phyloP scores from a whole-genome alignment of 2,113 vertebrate genomes.

The Zosterops japonicus region DNA sequence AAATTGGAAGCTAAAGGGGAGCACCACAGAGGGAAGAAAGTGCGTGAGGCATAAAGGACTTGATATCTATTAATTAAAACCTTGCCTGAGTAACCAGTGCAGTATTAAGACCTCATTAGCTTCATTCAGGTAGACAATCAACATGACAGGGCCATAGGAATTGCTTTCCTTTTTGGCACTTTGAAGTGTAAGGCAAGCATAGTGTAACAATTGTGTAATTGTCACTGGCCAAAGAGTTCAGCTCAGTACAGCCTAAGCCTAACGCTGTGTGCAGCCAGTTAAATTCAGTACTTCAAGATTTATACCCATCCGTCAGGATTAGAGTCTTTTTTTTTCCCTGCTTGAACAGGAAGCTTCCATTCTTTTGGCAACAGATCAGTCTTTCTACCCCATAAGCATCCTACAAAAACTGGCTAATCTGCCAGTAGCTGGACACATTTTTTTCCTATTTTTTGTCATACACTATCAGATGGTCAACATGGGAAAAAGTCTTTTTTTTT shows the following conservation, averaged over 20 bases:
- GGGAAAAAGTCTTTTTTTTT: neutral
- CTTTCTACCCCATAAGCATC: neutral
- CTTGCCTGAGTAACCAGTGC: conserved; percentile 7
- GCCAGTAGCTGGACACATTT: neutral
- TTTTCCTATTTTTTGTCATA: neutral
- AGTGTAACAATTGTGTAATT: neutral
- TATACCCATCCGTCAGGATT: neutral
- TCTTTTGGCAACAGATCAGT: neutral
- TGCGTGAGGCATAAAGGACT: neutral
- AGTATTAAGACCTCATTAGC: conserved; percentile 16
- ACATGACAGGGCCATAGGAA: neutral
- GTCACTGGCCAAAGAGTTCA: neutral
- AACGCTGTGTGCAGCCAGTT: neutral
- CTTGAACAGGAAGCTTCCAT: neutral
- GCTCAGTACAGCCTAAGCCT: neutral
- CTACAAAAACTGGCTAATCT: neutral
- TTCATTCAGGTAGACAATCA: neutral
- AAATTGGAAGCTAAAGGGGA: neutral
- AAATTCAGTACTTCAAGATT: neutral
- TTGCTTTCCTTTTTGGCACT: neutral
- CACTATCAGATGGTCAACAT: neutral
- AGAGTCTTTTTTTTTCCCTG: neutral
- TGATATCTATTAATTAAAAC: conserved; percentile 49
- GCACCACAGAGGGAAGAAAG: neutral
- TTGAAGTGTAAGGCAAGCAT: neutral